phyloP scores from a whole-genome alignment of 2,797 vertebrate species.

The Gorsachius magnificus region DNA sequence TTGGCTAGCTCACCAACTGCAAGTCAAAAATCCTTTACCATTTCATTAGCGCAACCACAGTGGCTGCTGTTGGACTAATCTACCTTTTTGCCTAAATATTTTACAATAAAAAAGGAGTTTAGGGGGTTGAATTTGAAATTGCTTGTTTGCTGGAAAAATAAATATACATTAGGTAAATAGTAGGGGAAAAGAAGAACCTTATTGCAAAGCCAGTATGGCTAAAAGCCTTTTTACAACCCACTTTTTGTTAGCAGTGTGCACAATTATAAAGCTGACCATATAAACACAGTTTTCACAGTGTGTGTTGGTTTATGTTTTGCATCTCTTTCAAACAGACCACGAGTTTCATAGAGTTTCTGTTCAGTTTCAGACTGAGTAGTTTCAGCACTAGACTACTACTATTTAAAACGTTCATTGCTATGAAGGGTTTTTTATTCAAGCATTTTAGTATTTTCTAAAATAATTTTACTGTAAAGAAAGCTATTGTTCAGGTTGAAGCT shows the following conservation, averaged over 20 bases:
- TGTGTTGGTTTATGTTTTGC: neutral
- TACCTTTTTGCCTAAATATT: neutral
- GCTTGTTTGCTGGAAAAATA: neutral
- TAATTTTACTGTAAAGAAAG: neutral
- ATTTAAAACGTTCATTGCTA: neutral
- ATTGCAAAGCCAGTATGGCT: neutral
- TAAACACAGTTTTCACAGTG: neutral
- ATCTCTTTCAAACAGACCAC: neutral
- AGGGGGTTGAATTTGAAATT: neutral
- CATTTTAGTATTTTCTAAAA: neutral
- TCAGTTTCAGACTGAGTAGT: neutral
- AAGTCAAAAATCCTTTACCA: neutral
- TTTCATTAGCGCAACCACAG: neutral
- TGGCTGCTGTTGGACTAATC: neutral
- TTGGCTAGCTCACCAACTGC: neutral
- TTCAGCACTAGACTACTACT: neutral
- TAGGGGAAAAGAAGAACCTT: neutral
- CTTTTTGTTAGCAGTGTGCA: neutral
- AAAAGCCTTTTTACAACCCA: neutral
- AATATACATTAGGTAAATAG: neutral
- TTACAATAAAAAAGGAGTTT: neutral
- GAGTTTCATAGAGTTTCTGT: neutral
- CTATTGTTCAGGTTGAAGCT: neutral
- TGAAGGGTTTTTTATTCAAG: neutral
- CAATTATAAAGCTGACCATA: neutral